phyloP scores from a whole-genome alignment of 2,797 vertebrate species.

The Pterois miles region DNA sequence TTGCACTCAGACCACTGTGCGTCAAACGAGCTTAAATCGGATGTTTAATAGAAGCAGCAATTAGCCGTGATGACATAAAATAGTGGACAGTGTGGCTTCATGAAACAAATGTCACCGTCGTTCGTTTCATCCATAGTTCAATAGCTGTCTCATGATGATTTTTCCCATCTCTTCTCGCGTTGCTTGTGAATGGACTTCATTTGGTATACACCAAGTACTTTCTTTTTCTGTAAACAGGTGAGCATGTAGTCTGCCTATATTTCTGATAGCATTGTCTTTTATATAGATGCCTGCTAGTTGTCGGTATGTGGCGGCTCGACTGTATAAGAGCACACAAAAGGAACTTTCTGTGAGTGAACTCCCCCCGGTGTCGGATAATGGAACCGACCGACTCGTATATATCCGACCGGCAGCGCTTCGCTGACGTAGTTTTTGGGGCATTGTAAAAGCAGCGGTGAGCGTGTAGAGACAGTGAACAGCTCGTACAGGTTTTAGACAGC shows the following conservation, averaged over 20 bases:
- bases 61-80: background rate
- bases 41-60: background rate
- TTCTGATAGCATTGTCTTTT: background rate
- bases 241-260: no score
- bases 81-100: background rate
- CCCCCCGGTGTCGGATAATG: constrained; percentile 38
- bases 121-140: background rate
- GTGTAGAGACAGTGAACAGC: background rate
- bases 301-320: background rate
- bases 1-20: fast-evolving
- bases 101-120: background rate
- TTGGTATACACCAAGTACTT: constrained; percentile 36
- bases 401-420: background rate
- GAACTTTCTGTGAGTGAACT: background rate
- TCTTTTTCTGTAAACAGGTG: background rate
- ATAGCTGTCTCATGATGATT: background rate
- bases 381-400: constrained; percentile 64
- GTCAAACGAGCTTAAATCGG: no score
- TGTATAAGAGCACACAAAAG: background rate
- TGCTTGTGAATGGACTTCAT: background rate
- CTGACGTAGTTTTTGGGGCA: constrained; percentile 68
- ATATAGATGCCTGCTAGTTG: background rate
- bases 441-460: constrained; percentile 30
- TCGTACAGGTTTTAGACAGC: constrained; percentile 36
- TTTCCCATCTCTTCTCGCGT: constrained; percentile 52